Base-by-base conservation (phyloP, 1,140 invertebrate genomes). In the Drosophila virilis region DNA sequence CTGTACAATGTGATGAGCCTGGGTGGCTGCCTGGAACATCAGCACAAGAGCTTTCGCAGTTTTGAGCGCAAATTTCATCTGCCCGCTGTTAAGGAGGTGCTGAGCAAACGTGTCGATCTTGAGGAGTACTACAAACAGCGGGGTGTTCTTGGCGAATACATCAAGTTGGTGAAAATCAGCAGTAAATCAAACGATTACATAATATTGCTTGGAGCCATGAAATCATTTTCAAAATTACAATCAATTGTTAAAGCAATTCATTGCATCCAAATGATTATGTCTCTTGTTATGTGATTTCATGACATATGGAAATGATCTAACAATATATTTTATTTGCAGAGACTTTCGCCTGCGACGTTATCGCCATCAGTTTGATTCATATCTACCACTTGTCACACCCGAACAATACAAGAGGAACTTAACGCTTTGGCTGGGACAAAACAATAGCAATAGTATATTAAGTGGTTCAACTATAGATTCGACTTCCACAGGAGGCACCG, bases 81-180 rank as follows among this genome's bases (percentile, higher is more conserved):
- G 50, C 91, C 91, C 1, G 75, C 90, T 38, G 77, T 78, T 1
- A 88, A 91, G 37, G 91, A 91, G 33, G 78, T 91, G 61, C 74
- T 85, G 6, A 77, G 59, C 33, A 90, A 91, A 59, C 76, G 61
- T 13, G 71, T 85, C 9, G 89, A 91, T 78, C 73, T 92, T 48
- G 91, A 92, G 50, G 91, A 91, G 5, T 92, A 92, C 57, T 92
- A 89, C 52, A 77, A 81, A 38, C 90, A 91, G 73, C 75, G 91
- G 6, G 91, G 91, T 43, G 76, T 80, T 55, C 78, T 92, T 12
- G 78, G 83, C 54, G 90, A 92, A 50, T 92, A 80, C 52, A 91
- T 92, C 67, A 91, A 90, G 91, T 92, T 67, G 37, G 69, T 70
- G 50, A 6, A 17, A 43, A n/a, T 50, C 48, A 43, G 17, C 64